These are phyloP conservation scores for Tortrix viridana DNA, from an alignment of 2,888 invertebrate species.

Conservation along the genomic window DNA sequence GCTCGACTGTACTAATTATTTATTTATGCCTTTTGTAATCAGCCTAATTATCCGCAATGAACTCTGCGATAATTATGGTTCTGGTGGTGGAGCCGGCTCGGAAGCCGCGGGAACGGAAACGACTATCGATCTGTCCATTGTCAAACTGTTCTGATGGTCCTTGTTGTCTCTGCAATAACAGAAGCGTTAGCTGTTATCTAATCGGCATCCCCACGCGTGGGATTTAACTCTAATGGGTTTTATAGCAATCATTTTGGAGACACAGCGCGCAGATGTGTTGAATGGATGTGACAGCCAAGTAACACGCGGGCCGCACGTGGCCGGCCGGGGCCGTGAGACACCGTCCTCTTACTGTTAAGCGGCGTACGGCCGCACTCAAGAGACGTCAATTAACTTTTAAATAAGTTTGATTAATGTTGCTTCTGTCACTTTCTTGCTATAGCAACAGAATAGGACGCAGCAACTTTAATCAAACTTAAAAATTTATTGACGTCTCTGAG, in stretches of 20 bases:
- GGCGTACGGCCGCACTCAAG: too few relatives aligned
- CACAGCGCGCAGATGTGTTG: neutral
- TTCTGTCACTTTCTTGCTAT: too few relatives aligned
- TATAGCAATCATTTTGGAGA: neutral
- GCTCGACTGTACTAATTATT: neutral
- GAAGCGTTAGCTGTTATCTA: conserved; percentile 10
- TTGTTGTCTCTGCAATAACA: neutral
- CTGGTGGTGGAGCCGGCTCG: neutral
- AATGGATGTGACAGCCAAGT: neutral
- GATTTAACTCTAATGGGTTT: too few relatives aligned
- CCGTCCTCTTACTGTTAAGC: too few relatives aligned
- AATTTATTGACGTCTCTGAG: too few relatives aligned
- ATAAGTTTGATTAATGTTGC: too few relatives aligned
- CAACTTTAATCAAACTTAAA: too few relatives aligned
- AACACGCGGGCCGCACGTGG: neutral
- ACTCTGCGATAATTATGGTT: neutral
- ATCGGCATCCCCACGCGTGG: neutral
- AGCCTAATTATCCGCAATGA: neutral
- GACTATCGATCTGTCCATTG: conserved; percentile 1
- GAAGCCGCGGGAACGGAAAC: conserved; percentile 3
- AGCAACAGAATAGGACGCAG: too few relatives aligned
- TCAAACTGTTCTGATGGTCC: neutral
- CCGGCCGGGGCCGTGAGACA: neutral
- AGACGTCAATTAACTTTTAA: too few relatives aligned
- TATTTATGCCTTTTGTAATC: neutral